Evolutionary conservation across 2,113 vertebrate genomes (phyloP).

Genomic region (Cynocephalus volans): DNA sequence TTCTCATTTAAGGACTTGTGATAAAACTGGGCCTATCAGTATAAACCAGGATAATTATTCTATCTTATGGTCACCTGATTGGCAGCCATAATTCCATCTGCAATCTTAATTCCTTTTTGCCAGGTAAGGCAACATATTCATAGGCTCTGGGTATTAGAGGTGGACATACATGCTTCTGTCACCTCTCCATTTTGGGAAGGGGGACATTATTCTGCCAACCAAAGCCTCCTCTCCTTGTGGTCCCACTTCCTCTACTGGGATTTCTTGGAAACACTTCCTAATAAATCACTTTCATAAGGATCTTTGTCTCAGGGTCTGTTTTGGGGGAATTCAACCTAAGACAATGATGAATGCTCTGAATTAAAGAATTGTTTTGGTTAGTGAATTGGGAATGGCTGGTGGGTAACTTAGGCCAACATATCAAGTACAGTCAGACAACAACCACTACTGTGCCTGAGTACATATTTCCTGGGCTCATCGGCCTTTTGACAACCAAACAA

Average conservation of each 20-base stretch:
- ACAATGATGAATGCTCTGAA: neutral
- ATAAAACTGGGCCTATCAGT: neutral
- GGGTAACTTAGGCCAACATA: neutral
- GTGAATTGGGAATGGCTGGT: neutral
- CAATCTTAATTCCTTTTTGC: neutral
- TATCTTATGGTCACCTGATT: neutral
- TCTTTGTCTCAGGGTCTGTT: neutral
- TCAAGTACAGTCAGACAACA: neutral
- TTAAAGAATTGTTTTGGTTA: neutral
- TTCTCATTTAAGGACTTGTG: neutral
- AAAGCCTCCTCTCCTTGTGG: neutral
- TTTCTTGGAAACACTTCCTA: neutral
- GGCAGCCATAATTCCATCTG: neutral
- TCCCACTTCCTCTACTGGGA: neutral
- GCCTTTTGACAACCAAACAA: neutral
- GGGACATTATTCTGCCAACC: neutral
- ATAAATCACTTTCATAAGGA: neutral
- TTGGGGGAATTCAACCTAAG: neutral
- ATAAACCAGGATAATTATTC: neutral
- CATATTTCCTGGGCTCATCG: neutral
- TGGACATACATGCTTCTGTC: neutral
- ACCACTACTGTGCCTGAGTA: rapidly evolving
- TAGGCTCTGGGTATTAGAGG: neutral
- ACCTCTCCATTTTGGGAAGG: neutral
- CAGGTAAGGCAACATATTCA: neutral